A percentile compares a stretch with the other conserved stretches of the same genome.
Evolutionary conservation across 1,140 invertebrate species (phyloP).

Genomic region (Caenorhabditis briggsae): DNA sequence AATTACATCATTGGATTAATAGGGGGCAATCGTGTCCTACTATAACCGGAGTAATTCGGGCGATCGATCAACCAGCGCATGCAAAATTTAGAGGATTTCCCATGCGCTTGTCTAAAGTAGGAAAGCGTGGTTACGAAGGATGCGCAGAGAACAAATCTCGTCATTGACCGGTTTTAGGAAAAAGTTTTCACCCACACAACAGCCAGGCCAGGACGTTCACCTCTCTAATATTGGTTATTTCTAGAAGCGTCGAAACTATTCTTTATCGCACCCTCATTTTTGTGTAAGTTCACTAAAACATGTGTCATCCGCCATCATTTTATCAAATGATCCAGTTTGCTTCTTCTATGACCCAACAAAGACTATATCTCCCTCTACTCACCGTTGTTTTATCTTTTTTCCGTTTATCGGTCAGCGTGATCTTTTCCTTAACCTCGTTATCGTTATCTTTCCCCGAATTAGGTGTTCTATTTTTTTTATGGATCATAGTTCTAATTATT

Average conservation of each 20-base stretch:
- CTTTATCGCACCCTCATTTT: background rate
- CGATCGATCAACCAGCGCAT: slow-evolving; percentile 53
- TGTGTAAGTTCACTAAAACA: slow-evolving; percentile 23
- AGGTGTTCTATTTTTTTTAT: slow-evolving; percentile 27
- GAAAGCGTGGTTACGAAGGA: background rate
- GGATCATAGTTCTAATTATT: background rate
- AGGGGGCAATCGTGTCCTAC: slow-evolving; percentile 17
- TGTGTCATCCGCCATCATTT: slow-evolving; percentile 40
- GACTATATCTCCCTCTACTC: slow-evolving; percentile 6
- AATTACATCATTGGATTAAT: slow-evolving; percentile 27
- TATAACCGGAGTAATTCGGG: slow-evolving; percentile 50
- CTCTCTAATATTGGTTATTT: slow-evolving; percentile 36
- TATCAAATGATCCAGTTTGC: slow-evolving; percentile 42
- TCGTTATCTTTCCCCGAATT: slow-evolving; percentile 14
- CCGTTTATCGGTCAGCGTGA: slow-evolving; percentile 39
- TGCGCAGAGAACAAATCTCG: slow-evolving; percentile 30
- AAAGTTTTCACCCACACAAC: background rate
- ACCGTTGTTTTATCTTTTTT: background rate
- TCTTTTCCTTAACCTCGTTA: slow-evolving; percentile 48
- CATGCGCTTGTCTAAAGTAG: slow-evolving; percentile 12
- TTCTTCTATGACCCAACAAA: slow-evolving; percentile 48
- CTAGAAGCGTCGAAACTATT: slow-evolving; percentile 25
- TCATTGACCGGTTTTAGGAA: slow-evolving; percentile 51
- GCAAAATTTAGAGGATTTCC: slow-evolving; percentile 49
- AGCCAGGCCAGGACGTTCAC: slow-evolving; percentile 16